Base-by-base conservation (phyloP, 2,113 vertebrate species). In the Chamaetylas fuelleborni region DNA sequence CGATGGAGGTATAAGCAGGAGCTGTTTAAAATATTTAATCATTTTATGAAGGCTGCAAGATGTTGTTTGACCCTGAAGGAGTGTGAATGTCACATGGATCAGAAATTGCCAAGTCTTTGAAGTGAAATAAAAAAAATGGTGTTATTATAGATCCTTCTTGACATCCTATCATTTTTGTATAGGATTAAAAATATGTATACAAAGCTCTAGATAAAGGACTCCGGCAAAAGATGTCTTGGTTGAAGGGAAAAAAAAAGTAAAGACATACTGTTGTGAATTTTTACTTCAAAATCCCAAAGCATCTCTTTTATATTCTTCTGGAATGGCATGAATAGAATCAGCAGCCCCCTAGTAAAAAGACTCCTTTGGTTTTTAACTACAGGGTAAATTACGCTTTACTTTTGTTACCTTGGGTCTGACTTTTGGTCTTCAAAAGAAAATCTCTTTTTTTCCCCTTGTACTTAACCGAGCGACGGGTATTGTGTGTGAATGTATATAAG, bases 21-120 rank as follows among this genome's bases (percentile, higher is more conserved):
- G 98, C 99, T 99, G 99, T 99, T 99, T 99, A 99, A 99, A 99
- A 99, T 99, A 99, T 99, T 99, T 99, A 99, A 99, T 99, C 99
- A 99, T 99, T 99, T 99, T 99, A 99, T 98, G 98, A 98, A 99
- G 98, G 98, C 98, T 98, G 98, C 97, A 99, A 99, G 98, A 99
- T 99, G 99, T 98, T 98, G 98, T 99, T 99, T 99, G 99, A 99
- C 99, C 99, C 99, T 99, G 99, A 99, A 99, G 99, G 99, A 99
- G 98, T 98, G 98, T 99, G 99, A 99, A 99, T 99, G 99, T 99
- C 99, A 99, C 98, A 98, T 98, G 98, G 98, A 98, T 99, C 98
- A 98, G 98, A 99, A 99, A 99, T 98, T 99, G 98, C 98, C 96
- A 98, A 98, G 98, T 98, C 99, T 99, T 99, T 99, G 98, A 99